Evolutionary conservation across 2,888 invertebrate species (phyloP).

Genomic region (Syrphus vitripennis): DNA sequence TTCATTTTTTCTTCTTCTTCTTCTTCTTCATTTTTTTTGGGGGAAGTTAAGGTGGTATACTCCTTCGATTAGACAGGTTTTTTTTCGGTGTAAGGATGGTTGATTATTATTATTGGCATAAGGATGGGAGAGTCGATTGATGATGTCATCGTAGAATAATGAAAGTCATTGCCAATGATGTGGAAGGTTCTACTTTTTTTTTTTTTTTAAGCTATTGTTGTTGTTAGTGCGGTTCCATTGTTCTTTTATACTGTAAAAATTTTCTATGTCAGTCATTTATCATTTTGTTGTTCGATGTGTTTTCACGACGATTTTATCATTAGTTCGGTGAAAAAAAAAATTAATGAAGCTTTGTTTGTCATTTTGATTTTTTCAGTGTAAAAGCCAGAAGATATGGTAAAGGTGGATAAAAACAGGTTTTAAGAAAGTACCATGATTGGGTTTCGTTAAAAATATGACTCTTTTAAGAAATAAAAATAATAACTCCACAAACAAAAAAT

Average conservation of each 20-base stretch:
- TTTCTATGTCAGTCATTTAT: constrained; percentile 47
- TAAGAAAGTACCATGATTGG: too few relatives aligned
- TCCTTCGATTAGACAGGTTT: background rate
- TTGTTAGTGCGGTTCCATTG: background rate
- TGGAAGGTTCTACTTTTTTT: constrained; percentile 33
- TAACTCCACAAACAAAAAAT: too few relatives aligned
- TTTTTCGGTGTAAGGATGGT: background rate
- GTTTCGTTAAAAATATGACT: too few relatives aligned
- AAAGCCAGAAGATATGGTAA: background rate
- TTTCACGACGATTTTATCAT: constrained; percentile 29
- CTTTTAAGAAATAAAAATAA: too few relatives aligned
- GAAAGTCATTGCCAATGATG: constrained; percentile 68
- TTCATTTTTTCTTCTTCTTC: background rate
- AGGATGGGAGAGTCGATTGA: constrained; percentile 59
- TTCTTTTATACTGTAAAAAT: background rate
- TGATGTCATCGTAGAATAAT: constrained; percentile 68
- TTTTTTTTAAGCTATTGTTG: background rate
- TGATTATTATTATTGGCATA: background rate
- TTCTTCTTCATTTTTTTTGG: background rate
- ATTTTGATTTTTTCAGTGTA: background rate
- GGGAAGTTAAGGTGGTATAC: background rate
- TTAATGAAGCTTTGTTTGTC: constrained; percentile 28
- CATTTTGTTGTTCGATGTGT: constrained; percentile 25
- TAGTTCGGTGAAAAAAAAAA: constrained; percentile 20
- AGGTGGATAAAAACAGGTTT: background rate